Base-by-base conservation (phyloP, 2,797 vertebrate species). In the Poeciliopsis paucimaculata region DNA sequence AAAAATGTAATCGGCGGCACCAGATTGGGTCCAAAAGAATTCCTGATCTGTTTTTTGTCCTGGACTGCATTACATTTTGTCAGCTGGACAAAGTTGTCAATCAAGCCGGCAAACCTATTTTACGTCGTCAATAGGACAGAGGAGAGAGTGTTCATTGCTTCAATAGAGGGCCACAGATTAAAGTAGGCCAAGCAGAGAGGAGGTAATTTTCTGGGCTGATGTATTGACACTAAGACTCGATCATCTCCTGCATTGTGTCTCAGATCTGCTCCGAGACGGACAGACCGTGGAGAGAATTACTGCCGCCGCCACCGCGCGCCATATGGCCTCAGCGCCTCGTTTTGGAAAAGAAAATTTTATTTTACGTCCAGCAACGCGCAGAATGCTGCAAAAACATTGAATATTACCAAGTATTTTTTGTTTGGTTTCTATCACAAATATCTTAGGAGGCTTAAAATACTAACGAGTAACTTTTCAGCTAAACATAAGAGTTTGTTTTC, bases 31-130 rank as follows among this genome's bases (percentile, higher is more conserved):
- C 92, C 93, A 94, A 93, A 62, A 93, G 92, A 93, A 95, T 91
- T 92, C 91, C 90, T 92, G 92, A 93, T 94, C 90, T 91, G 89
- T 94, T 94, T 95, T 95, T 93, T 93, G 91, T 93, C 94, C 93
- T 90, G 83, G 12, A 85, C 91, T 90, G 93, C 94, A 92, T 94
- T 93, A 93, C 94, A 94, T 95, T 95, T 91, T 95, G 93, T 95
- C 92, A 94, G 93, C 88, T 93, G 93, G 95, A 96, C 94, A 96
- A 95, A 95, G 95, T 94, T 96, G 95, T 96, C 96, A 96, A 94
- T 96, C 95, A 96, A 92, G 91, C 92, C 86, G 91, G 94, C 92
- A 94, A 95, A 95, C 93, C 94, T 90, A 95, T 96, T 96, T 96
- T 93, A 93, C 83, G 89, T 91, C 85, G 93, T 95, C 96, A 96